Base-by-base conservation (phyloP, 1,140 invertebrate species). In the Macrobrachium nipponense region DNA sequence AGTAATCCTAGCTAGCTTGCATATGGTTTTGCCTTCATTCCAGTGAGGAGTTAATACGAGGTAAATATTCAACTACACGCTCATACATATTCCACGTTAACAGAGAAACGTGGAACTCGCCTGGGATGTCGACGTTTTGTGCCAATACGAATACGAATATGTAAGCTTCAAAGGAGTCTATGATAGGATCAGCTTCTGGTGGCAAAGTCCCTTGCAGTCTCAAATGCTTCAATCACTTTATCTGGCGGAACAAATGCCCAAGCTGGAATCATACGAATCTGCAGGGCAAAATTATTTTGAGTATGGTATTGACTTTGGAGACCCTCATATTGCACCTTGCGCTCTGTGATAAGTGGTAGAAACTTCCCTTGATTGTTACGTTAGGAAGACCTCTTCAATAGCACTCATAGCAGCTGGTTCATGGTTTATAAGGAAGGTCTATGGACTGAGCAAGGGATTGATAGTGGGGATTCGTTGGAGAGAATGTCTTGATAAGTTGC, bases 381-480 rank as follows among this genome's bases (percentile, higher is more conserved):
- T 23, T 51, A 20, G 75, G 51, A 76, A 76, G 73, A 12, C 51
- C 73, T 8, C 73, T 76, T 27, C 27, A 6, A 14, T 76, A 10
- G 73, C 73, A 76, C 73, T 10, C 73, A 2, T 76, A n/a, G 73
- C 73, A 76, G 73, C 73, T 76, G 7, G 73, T n/a, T 76, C 73
- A n/a, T 76, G 43, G 73, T 76, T 12, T n/a, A 14, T 76, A 44
- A 76, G 73, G 73, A 76, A 76, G 43, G 27, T 44, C 8, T 23
- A 7, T 76, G 73, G 73, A 8, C 51, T 23, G 27, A 76, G 6
- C 44, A 44, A 58, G 0, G 44, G 73, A 5, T 51, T 76, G 73
- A 76, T 76, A 44, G 51, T 44, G 27, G 43, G 51, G 51, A 76
- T 6, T 76, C 5, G 12, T 10, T 44, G 27, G 14, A 77, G 14